Percentiles rank a stretch among this genome's conserved stretches.
phyloP scores from a whole-genome alignment of 2,797 vertebrate genomes.

The Lerista edwardsae region DNA sequence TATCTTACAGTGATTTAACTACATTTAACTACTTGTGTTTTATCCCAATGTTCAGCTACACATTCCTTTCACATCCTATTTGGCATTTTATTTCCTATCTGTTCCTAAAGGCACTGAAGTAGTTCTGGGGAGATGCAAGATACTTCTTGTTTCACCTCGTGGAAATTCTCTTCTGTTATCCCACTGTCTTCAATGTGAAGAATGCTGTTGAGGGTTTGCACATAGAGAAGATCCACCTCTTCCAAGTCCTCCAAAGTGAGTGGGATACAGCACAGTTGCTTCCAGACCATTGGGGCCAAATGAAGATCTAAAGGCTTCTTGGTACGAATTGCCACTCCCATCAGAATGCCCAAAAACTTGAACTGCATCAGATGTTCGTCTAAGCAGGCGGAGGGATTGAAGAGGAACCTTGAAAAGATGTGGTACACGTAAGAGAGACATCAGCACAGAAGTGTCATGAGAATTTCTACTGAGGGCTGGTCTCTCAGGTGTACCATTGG shows the following conservation, averaged over 20 bases:
- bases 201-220: slow-evolving; percentile 89
- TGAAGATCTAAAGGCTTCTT: slow-evolving; percentile 88
- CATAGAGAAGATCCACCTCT: slow-evolving; percentile 86
- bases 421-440: background rate
- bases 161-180: slow-evolving; percentile 87
- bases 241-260: slow-evolving; percentile 85
- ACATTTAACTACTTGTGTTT: background rate
- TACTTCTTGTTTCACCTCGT: slow-evolving; percentile 75
- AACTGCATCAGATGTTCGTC: slow-evolving; percentile 87
- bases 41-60: background rate
- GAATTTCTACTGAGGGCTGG: too few species aligned
- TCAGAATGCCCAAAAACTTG: slow-evolving; percentile 86
- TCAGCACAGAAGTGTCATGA: too few species aligned
- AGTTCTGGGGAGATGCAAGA: fast-evolving
- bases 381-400: slow-evolving; percentile 84
- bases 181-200: slow-evolving; percentile 91
- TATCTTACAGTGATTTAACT: background rate
- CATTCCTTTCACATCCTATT: background rate
- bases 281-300: slow-evolving; percentile 86
- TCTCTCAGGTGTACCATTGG: background rate
- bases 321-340: slow-evolving; percentile 87
- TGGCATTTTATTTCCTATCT: too few species aligned
- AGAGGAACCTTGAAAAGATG: slow-evolving; percentile 79
- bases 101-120: background rate
- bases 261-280: slow-evolving; percentile 87